These are phyloP conservation scores for Axea sp. DNA, from an alignment of 2,888 invertebrate genomes.

Conservation along the genomic window DNA sequence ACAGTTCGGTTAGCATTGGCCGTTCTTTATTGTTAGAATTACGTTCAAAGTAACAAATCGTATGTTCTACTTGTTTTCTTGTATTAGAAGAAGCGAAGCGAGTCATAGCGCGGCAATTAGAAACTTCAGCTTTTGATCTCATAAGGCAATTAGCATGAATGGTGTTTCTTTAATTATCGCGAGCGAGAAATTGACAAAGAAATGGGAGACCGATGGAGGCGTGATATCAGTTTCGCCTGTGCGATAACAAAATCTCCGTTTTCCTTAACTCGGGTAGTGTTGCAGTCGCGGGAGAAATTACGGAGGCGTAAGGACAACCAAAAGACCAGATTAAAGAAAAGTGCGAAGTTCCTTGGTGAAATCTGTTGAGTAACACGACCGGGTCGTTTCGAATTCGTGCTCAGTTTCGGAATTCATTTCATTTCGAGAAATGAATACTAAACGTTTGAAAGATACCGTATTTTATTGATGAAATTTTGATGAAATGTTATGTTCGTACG, in stretches of 20 bases:
- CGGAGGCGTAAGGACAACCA: conserved; percentile 50
- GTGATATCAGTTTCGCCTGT: conserved; percentile 10
- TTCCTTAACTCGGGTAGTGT: conserved; percentile 29
- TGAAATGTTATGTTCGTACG: no score
- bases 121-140: conserved; percentile 1
- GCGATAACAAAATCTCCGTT: conserved; percentile 16
- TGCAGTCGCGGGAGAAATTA: conserved; percentile 57
- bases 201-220: no score
- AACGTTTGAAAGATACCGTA: conserved; percentile 13
- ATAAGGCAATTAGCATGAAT: conserved; percentile 1
- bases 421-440: conserved; percentile 51
- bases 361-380: conserved; percentile 62
- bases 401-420: conserved; percentile 53
- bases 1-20: no score
- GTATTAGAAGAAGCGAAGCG: background rate
- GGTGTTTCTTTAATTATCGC: conserved; percentile 27
- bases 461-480: conserved; percentile 19
- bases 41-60: background rate
- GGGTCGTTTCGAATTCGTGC: conserved; percentile 55
- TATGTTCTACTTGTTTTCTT: conserved; percentile 1
- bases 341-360: conserved; percentile 60
- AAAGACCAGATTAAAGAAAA: conserved; percentile 52
- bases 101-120: background rate
- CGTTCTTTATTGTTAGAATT: no score
- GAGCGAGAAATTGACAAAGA: conserved; percentile 10